phyloP scores from a whole-genome alignment of 2,888 invertebrate genomes.

The Melitaea athalia region DNA sequence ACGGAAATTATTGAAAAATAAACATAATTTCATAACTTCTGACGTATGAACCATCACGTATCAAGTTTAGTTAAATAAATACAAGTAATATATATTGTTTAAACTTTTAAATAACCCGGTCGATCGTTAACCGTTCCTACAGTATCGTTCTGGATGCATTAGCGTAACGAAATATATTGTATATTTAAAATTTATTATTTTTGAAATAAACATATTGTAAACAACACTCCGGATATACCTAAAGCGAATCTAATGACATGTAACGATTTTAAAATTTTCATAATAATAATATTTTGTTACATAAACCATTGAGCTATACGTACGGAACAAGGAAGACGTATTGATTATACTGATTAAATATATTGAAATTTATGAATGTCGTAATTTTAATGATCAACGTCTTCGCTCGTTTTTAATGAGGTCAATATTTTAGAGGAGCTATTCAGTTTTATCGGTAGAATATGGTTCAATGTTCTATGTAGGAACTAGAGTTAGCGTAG shows the following conservation, averaged over 20 bases:
- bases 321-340: conserved; percentile 30
- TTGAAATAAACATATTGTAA: neutral
- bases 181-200: conserved; percentile 3
- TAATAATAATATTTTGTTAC: conserved; percentile 23
- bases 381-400: neutral
- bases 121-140: neutral
- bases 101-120: neutral
- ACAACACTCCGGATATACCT: conserved; percentile 2
- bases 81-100: neutral
- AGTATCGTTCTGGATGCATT: neutral
- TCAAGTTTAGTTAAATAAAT: neutral
- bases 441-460: conserved; percentile 17
- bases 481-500: neutral
- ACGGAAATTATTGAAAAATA: neutral
- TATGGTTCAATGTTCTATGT: conserved; percentile 31
- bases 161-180: neutral
- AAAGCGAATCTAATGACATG: neutral
- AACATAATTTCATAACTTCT: neutral
- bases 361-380: neutral
- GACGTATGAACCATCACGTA: neutral
- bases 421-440: neutral
- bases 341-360: conserved; percentile 34
- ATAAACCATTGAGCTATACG: conserved; percentile 33
- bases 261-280: conserved; percentile 1
- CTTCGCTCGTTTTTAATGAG: neutral